These are phyloP conservation scores for Indicator maculatus DNA, from an alignment of 2,113 vertebrate genomes.

Conservation along the genomic window DNA sequence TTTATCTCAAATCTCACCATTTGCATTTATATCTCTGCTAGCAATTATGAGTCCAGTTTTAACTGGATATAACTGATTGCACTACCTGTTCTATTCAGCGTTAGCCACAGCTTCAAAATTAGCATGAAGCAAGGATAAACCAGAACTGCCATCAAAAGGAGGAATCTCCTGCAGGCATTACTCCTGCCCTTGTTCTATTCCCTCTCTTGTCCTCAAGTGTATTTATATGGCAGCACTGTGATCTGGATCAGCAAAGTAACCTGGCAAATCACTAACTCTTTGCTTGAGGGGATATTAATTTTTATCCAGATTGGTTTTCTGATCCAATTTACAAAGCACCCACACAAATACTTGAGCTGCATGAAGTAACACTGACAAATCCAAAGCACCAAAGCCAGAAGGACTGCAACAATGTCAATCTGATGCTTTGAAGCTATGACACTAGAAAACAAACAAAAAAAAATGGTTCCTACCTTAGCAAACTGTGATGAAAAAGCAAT, in stretches of 20 bases:
- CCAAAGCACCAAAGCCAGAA: neutral
- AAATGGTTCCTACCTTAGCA: neutral
- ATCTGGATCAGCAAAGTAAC: constrained; percentile 4
- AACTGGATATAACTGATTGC: neutral
- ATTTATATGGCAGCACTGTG: neutral
- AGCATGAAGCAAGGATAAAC: neutral
- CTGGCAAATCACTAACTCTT: neutral
- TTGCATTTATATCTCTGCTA: neutral
- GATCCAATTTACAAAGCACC: neutral
- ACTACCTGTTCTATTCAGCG: neutral
- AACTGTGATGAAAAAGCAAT: neutral
- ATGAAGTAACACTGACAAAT: neutral
- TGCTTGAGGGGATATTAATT: neutral
- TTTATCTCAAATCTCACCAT: neutral
- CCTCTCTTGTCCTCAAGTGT: neutral
- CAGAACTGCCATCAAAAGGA: neutral
- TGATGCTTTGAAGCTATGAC: neutral
- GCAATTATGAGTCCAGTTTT: neutral
- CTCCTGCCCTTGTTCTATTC: neutral
- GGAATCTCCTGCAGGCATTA: neutral
- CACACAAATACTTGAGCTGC: neutral
- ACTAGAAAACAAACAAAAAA: neutral
- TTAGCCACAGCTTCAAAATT: neutral
- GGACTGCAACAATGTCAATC: neutral
- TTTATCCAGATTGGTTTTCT: neutral